phyloP scores from a whole-genome alignment of 2,888 invertebrate genomes.

The Calameuta idolon region DNA sequence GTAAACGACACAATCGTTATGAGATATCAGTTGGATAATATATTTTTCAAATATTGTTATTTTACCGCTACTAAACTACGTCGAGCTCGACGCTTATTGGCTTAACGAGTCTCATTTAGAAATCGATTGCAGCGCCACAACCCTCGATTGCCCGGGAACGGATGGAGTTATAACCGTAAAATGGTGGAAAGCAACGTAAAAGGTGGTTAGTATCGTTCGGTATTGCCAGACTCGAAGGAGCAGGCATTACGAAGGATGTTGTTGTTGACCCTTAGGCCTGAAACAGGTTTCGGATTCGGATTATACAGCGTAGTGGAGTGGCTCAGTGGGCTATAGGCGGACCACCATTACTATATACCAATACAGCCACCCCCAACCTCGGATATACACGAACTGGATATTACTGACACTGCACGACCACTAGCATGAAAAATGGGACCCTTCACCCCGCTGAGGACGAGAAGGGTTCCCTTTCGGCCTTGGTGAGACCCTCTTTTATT shows the following conservation, averaged over 20 bases:
- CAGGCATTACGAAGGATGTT: constrained; percentile 23
- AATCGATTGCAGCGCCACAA: not conserved
- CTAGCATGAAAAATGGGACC: not conserved
- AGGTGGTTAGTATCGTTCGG: not conserved
- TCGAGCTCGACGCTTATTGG: not conserved
- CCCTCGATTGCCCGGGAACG: not conserved
- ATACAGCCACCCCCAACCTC: not conserved
- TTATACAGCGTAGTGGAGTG: constrained; percentile 16
- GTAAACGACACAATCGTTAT: not conserved
- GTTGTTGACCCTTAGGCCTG: constrained; percentile 40
- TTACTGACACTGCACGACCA: not conserved
- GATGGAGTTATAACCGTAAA: not conserved
- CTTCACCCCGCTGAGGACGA: not conserved
- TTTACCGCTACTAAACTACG: not conserved
- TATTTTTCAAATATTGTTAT: not conserved
- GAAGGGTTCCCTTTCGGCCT: not conserved
- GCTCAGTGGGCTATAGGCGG: not conserved
- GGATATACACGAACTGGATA: not conserved
- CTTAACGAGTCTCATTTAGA: not conserved
- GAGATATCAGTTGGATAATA: not conserved
- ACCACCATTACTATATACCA: not conserved
- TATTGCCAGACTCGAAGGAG: constrained; percentile 1
- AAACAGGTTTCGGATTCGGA: constrained; percentile 48
- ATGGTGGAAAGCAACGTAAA: not conserved
- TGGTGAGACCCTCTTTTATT: not conserved